Conservation (phyloP, 2,113 vertebrate genomes). For the Ctenodactylus gundi region DNA sequence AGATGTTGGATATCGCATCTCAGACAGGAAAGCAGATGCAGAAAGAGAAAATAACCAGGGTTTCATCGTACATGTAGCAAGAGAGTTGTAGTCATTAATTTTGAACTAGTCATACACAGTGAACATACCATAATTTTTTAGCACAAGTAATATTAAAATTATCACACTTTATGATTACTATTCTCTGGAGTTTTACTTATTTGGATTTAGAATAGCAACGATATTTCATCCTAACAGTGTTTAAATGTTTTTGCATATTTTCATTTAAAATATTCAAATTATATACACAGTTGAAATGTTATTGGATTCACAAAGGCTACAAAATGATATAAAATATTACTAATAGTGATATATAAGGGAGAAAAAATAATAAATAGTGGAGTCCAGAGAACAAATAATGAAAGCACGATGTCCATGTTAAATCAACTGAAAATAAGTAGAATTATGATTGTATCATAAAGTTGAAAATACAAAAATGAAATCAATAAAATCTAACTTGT, state of each 20-base stretch:
- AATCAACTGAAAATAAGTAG: neutral
- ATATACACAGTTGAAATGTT: neutral
- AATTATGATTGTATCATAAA: neutral
- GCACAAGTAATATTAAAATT: slow-evolving; percentile 1
- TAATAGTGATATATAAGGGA: neutral
- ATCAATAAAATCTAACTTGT: neutral
- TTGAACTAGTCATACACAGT: neutral
- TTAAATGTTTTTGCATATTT: slow-evolving; percentile 7
- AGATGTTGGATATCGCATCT: neutral
- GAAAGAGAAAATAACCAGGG: too few species aligned
- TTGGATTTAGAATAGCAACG: neutral
- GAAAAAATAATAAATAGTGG: neutral
- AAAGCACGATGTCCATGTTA: neutral
- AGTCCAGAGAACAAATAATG: neutral
- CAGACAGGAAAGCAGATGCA: neutral
- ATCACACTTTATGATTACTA: neutral
- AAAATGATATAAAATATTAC: neutral
- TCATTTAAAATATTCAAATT: slow-evolving; percentile 6
- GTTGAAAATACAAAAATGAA: neutral
- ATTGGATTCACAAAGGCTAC: neutral
- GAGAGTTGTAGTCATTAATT: neutral
- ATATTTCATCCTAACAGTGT: neutral
- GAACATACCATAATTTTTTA: neutral
- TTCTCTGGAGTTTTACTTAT: neutral
- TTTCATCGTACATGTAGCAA: neutral